phyloP scores from a whole-genome alignment of 2,797 vertebrate genomes.

The Eospalax fontanierii region DNA sequence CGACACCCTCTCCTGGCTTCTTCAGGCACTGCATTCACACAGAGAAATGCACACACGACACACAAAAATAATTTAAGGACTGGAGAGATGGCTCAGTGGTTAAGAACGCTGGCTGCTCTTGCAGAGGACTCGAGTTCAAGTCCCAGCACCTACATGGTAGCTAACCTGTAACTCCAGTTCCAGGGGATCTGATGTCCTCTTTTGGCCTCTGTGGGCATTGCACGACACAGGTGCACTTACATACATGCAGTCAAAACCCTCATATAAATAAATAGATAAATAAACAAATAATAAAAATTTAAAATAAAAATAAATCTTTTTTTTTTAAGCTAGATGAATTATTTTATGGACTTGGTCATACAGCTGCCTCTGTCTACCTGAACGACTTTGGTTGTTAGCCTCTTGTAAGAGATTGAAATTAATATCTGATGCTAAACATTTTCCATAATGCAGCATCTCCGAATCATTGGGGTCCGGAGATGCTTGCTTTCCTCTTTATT shows the following conservation, averaged over 20 bases:
- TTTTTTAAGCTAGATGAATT: too few species aligned
- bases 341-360: too few species aligned
- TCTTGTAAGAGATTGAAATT: constrained; percentile 49
- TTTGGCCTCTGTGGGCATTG: not conserved
- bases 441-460: not conserved
- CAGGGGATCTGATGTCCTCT: not conserved
- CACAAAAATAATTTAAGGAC: not conserved
- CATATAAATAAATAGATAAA: too few species aligned
- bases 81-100: not conserved
- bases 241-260: not conserved
- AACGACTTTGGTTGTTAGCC: too few species aligned
- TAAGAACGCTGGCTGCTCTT: not conserved
- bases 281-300: too few species aligned
- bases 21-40: not conserved
- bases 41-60: not conserved
- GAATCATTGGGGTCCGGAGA: not conserved
- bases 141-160: not conserved
- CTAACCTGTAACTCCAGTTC: too few species aligned
- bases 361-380: too few species aligned
- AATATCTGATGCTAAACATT: constrained; percentile 24
- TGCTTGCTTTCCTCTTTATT: too few species aligned
- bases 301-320: not conserved
- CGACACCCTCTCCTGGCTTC: not conserved
- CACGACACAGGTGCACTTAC: too few species aligned
- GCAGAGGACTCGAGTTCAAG: not conserved